Percentiles rank a stretch among this genome's conserved stretches.
These are phyloP conservation scores for Dolichotis patagonum DNA, from an alignment of 2,113 vertebrate species.

Conservation along the genomic window DNA sequence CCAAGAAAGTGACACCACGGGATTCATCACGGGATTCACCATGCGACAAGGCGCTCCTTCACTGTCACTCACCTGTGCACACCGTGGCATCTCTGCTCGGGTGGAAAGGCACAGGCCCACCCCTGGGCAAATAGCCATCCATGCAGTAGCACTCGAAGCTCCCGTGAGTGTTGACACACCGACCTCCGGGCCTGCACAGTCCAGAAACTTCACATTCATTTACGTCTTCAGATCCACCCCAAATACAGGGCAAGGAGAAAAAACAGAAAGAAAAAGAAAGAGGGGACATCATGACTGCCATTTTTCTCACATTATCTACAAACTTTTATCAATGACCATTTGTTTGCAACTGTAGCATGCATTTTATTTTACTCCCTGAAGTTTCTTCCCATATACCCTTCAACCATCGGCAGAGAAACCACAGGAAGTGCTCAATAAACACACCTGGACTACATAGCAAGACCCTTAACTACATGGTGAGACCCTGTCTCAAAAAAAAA, in stretches of 20 bases:
- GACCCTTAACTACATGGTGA: not conserved
- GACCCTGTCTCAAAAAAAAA: not conserved
- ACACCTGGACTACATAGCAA: not conserved
- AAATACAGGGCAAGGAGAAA: not conserved
- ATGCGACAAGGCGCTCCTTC: not conserved
- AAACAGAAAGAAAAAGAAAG: not conserved
- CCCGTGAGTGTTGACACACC: constrained; percentile 90
- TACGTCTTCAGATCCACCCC: constrained; percentile 86
- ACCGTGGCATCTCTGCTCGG: constrained; percentile 78
- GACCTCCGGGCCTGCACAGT: constrained; percentile 89
- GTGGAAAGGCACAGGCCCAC: constrained; percentile 87
- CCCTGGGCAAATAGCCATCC: constrained; percentile 88
- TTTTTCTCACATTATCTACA: not conserved
- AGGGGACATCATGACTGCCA: not conserved
- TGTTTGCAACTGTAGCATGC: not conserved
- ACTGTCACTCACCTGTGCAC: constrained; percentile 89
- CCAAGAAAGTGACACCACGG: not conserved
- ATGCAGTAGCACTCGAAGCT: constrained; percentile 92
- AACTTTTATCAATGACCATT: not conserved
- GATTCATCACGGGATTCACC: not conserved
- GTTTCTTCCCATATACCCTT: not conserved
- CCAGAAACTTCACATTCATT: constrained; percentile 90
- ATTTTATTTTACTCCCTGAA: not conserved
- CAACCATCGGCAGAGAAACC: not conserved
- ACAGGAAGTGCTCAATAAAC: constrained; percentile 19